Base-by-base conservation (phyloP, 2,888 invertebrate species). In the Drosophila borealis region DNA sequence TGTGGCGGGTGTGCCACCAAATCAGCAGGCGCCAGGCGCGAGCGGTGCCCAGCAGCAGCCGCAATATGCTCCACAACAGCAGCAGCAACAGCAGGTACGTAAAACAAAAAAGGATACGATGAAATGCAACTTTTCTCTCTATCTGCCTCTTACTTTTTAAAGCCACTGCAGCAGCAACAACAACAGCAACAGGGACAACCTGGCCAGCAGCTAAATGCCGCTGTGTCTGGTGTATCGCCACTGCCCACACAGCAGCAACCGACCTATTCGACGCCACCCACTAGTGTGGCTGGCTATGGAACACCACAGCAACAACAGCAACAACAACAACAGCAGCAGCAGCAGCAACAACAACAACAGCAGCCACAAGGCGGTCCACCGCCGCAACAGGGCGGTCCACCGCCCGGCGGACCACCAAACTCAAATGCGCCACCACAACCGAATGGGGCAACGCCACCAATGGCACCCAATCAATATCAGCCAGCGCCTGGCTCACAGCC, bases 401-500 rank as follows among this genome's bases (percentile, higher is more conserved):
- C 85, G n/a, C 80, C 89, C 13, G 81, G 88, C 3, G 91, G 90
- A 14, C 91, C 92, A 69, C 87, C 91, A 13, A 91, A 91, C 63
- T 91, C 93, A 45, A 93, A 92, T 42, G 92, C 93, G 37, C 89
- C 76, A 9, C 80, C 79, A 70, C 87, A 86, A 6, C 82, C 85
- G 3, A 86, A 85, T 53, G 85, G 87, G 1, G 92, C 91, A 71
- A 93, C 92, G 42, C 92, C 83, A 66, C 90, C 84, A 1, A 86
- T 74, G 93, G 93, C 44, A 33, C 91, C 92, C 4, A 89, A 90
- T 74, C 92, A 91, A 76, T 92, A 92, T 73, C 92, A 92, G 60
- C 91, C 92, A 45, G 91, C 91, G 39, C 92, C 92, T 11, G 91
- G 91, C 36, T 85, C 82, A 3, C 94, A 89, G 65, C 90, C 92